A percentile compares a stretch with the other conserved stretches of the same genome.
phyloP scores from a whole-genome alignment of 2,797 vertebrate species.

The Coregonus suidteri region DNA sequence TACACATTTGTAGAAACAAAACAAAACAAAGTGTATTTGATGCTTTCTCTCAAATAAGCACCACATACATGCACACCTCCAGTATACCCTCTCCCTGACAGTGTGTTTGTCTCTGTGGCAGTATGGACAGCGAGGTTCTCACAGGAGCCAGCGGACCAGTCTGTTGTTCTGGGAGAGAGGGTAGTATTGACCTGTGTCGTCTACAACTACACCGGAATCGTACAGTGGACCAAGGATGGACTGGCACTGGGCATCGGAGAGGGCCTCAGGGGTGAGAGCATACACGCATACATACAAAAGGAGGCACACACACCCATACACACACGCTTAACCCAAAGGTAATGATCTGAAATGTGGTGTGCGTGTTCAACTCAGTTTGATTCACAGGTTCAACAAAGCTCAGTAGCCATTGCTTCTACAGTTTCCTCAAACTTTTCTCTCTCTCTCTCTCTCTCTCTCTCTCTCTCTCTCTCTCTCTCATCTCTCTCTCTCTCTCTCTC shows the following conservation, averaged over 20 bases:
- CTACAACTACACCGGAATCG: conserved; percentile 93
- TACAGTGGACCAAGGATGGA: conserved; percentile 97
- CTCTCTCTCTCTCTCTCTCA: conserved; percentile 18
- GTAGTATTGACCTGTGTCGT: conserved; percentile 89
- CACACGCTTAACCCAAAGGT: conserved; percentile 25
- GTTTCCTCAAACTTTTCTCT: background rate
- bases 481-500: background rate
- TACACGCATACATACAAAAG: conserved; percentile 10
- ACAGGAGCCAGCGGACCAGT: conserved; percentile 92
- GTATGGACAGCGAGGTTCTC: conserved; percentile 84
- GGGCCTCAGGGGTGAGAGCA: conserved; percentile 84
- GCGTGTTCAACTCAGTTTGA: conserved; percentile 58
- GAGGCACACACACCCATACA: conserved; percentile 15
- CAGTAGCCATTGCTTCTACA: conserved; percentile 17
- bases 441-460: conserved; percentile 11
- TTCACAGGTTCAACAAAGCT: conserved; percentile 59
- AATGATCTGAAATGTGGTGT: conserved; percentile 57
- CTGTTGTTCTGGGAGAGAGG: conserved; percentile 88
- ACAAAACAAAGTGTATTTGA: too few species aligned
- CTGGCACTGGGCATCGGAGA: conserved; percentile 91
- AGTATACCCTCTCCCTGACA: background rate
- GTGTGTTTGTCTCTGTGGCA: conserved; percentile 54
- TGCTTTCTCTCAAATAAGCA: too few species aligned
- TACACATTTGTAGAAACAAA: too few species aligned
- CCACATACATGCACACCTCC: conserved; percentile 15